These are phyloP conservation scores for Stenopsyche tienmushanensis DNA, from an alignment of 1,140 invertebrate species.

Conservation along the genomic window DNA sequence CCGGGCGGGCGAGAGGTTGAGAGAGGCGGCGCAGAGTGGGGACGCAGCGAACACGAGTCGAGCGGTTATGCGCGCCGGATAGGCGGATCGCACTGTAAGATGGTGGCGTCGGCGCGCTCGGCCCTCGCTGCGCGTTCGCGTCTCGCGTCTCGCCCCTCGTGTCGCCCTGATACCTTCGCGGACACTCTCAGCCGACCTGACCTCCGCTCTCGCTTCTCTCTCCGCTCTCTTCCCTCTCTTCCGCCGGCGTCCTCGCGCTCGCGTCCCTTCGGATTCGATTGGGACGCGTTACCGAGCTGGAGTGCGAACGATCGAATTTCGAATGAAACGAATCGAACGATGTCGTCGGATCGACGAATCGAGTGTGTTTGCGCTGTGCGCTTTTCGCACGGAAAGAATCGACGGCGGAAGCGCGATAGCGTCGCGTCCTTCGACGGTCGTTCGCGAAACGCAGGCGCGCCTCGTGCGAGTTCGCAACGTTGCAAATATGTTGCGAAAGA, in stretches of 20 bases:
- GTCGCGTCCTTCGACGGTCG: background rate
- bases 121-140: background rate
- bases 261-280: background rate
- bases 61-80: constrained; percentile 17
- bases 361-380: no score
- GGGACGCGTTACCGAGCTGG: background rate
- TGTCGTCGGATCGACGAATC: background rate
- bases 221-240: background rate
- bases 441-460: background rate
- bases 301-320: background rate
- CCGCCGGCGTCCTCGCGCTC: background rate
- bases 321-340: no score
- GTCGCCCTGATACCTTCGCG: constrained; percentile 20
- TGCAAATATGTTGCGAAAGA: constrained; percentile 29
- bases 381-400: background rate
- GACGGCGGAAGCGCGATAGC: background rate
- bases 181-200: constrained; percentile 1
- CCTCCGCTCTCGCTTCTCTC: background rate
- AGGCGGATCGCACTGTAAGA: constrained; percentile 28
- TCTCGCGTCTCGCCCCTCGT: background rate
- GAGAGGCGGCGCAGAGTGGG: background rate
- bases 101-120: constrained; percentile 31
- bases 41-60: no score
- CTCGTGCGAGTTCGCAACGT: constrained; percentile 32
- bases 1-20: background rate